Evolutionary conservation across 2,113 vertebrate species (phyloP), one percentile per base, ranked within the genome.

Genomic region (Apodemus speciosus): DNA sequence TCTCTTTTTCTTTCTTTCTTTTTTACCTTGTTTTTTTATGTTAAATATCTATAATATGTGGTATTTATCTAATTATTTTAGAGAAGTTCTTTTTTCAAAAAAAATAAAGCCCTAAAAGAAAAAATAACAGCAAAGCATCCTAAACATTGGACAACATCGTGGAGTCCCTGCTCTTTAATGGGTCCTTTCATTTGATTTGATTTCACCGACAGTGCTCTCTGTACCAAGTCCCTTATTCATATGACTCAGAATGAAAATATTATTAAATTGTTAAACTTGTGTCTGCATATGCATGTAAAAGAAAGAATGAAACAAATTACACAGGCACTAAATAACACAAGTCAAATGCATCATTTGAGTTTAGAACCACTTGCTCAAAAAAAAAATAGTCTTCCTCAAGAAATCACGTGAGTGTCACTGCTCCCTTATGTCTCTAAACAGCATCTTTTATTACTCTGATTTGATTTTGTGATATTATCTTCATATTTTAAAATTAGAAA

Each of bases 191-290:
- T 75, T 94, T 83, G 86, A 40, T 93, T 95, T 69, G 30, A 80
- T 86, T 92, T 96, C 93, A 71, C 32, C 91, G 87, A 92, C 13
- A 9, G 1, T 92, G 49, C 1, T 18, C 6, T 88, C 40, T 93
- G 53, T 79, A 91, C 25, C 53, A 92, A 60, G 46, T 8, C 1
- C 6, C n/a, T 94, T 85, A 93, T 73, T 77, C 92, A 58, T 66
- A 90, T 88, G 49, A 94, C 88, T 91, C 79, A 95, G 81, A 93
- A 90, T 35, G 40, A 79, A 62, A 90, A 91, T n/a, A 77, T 80
- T 91, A 76, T 85, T 94, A 75, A 95, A 35, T 73, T 92, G n/a
- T 75, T 64, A 94, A 71, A 86, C 11, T 60, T 80, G 30, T 90
- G n/a, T 92, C 53, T 79, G 7, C 77, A 9, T 38, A 20, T 60